phyloP scores from a whole-genome alignment of 2,888 invertebrate genomes.

The Euphydryas editha region DNA sequence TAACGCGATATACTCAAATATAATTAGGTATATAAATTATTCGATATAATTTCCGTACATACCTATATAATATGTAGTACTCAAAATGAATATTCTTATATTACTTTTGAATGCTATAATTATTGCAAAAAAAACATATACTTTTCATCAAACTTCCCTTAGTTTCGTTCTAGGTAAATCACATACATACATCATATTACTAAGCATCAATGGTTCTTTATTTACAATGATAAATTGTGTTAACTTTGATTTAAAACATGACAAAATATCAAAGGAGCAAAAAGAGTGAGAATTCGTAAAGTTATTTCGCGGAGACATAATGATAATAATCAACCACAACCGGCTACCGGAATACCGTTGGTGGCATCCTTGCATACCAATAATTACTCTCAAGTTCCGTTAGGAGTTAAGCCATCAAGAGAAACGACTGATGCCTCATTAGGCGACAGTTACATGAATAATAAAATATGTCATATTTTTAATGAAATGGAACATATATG shows the following conservation, averaged over 20 bases:
- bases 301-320: slow-evolving; percentile 16
- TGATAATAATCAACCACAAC: slow-evolving; percentile 26
- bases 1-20: too few relatives aligned
- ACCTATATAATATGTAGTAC: too few relatives aligned
- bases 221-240: neutral
- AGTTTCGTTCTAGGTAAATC: too few relatives aligned
- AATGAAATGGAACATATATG: neutral
- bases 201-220: neutral
- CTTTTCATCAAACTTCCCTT: too few relatives aligned
- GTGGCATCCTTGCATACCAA: slow-evolving; percentile 26
- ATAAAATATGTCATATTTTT: neutral
- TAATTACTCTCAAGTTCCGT: slow-evolving; percentile 25
- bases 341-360: slow-evolving; percentile 31
- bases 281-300: slow-evolving; percentile 17
- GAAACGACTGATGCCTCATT: neutral
- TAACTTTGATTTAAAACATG: neutral
- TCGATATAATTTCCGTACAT: too few relatives aligned
- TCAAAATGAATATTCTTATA: too few relatives aligned
- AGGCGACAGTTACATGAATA: neutral
- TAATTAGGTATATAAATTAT: too few relatives aligned
- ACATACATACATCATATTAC: too few relatives aligned
- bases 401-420: slow-evolving; percentile 21
- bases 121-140: too few relatives aligned
- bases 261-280: neutral
- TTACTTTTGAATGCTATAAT: too few relatives aligned